These are phyloP conservation scores for Salmo trutta DNA, from an alignment of 2,797 vertebrate genomes.

Conservation along the genomic window DNA sequence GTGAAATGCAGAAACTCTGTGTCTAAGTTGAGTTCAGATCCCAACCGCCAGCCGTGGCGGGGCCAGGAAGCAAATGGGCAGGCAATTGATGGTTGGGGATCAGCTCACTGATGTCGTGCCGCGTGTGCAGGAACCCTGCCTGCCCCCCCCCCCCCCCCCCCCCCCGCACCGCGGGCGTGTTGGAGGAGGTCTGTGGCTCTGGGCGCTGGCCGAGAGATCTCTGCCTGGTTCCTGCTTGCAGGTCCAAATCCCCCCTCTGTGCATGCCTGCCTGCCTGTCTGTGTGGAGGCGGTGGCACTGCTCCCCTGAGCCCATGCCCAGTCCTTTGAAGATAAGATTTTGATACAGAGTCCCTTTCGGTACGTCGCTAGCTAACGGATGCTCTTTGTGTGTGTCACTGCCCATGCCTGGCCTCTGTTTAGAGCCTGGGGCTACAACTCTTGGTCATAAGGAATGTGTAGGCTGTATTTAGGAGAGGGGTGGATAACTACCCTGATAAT, in stretches of 20 bases:
- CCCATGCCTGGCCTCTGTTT: constrained; percentile 58
- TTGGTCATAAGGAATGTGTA: constrained; percentile 70
- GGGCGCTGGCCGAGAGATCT: constrained; percentile 75
- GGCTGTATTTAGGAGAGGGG: constrained; percentile 60
- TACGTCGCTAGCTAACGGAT: constrained; percentile 73
- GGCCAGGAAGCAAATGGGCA: constrained; percentile 75
- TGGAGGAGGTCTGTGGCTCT: constrained; percentile 76
- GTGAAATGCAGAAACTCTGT: constrained; percentile 84
- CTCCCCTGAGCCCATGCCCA: constrained; percentile 77
- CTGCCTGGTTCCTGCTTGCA: constrained; percentile 70
- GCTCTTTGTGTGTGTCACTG: constrained; percentile 67
- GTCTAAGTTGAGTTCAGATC: constrained; percentile 83
- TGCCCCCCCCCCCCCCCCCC: constrained; percentile 58
- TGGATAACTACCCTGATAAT: constrained; percentile 65
- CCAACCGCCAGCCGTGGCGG: constrained; percentile 70
- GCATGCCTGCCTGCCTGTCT: constrained; percentile 64
- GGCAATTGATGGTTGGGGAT: constrained; percentile 59
- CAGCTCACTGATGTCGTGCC: constrained; percentile 77
- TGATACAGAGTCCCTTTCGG: constrained; percentile 79
- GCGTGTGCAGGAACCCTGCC: constrained; percentile 77
- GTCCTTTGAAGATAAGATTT: constrained; percentile 83
- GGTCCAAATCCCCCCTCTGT: constrained; percentile 73
- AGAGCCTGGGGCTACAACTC: constrained; percentile 70
- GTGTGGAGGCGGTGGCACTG: constrained; percentile 69
- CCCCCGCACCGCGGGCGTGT: constrained; percentile 69